Conservation (phyloP, 1,140 invertebrate species). For the Popillia japonica region DNA sequence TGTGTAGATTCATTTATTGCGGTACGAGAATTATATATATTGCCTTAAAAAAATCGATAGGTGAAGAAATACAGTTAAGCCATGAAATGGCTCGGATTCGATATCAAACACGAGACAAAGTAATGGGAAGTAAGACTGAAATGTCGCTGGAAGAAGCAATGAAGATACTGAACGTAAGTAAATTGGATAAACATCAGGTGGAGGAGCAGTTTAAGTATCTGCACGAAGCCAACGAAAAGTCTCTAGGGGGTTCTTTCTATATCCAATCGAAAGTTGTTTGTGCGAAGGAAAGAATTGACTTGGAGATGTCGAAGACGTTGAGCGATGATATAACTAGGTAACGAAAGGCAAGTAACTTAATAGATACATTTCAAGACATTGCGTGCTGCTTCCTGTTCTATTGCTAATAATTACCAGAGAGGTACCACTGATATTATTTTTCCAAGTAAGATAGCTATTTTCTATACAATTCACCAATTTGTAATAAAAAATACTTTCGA, state of each 20-base stretch:
- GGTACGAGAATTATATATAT: conserved; percentile 13
- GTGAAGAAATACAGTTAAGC: conserved; percentile 24
- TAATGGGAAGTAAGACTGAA: background rate
- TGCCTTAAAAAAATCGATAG: background rate
- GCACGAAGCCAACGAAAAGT: conserved; percentile 91
- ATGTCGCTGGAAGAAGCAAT: conserved; percentile 77
- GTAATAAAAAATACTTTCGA: no score
- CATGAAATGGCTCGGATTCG: background rate
- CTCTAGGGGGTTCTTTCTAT: conserved; percentile 80
- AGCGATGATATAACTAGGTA: background rate
- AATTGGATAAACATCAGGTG: conserved; percentile 74
- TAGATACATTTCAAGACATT: no score
- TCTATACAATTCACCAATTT: no score
- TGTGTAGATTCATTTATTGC: background rate
- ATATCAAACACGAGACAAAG: background rate
- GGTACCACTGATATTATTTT: no score
- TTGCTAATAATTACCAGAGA: no score
- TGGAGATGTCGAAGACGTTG: conserved; percentile 63
- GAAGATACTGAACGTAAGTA: conserved; percentile 90
- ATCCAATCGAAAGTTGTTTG: conserved; percentile 96
- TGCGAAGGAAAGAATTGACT: conserved; percentile 90
- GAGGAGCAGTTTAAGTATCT: conserved; percentile 87
- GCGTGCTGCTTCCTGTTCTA: no score
- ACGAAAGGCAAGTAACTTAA: background rate
- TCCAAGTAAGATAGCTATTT: no score